phyloP scores from a whole-genome alignment of 1,140 invertebrate species.

The Pseudomyrmex pallidus region DNA sequence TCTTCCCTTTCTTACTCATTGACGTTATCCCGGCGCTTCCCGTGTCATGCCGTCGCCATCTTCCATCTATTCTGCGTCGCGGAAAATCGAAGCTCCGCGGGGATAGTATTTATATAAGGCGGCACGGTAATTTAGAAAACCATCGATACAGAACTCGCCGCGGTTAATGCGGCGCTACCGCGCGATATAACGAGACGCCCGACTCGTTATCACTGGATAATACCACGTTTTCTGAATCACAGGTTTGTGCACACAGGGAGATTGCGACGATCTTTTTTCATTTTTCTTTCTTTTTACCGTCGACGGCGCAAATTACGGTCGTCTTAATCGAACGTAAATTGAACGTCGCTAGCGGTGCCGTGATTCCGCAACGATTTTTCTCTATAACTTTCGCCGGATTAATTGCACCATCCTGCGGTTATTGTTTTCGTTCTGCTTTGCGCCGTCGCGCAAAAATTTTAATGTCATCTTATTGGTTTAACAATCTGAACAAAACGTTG shows the following conservation, averaged over 20 bases:
- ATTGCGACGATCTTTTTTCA: neutral
- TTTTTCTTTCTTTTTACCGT: neutral
- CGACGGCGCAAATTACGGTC: slow-evolving; percentile 32
- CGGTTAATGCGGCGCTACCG: slow-evolving; percentile 60
- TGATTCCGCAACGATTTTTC: slow-evolving; percentile 36
- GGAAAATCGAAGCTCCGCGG: slow-evolving; percentile 3
- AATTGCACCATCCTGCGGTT: neutral
- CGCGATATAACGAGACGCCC: slow-evolving; percentile 41
- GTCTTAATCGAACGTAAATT: slow-evolving; percentile 63
- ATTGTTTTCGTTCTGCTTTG: slow-evolving; percentile 8
- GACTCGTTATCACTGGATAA: slow-evolving; percentile 61
- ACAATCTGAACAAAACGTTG: neutral
- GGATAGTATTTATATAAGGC: slow-evolving; percentile 9
- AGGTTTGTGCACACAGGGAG: neutral
- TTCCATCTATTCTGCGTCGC: slow-evolving; percentile 10
- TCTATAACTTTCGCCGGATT: slow-evolving; percentile 20
- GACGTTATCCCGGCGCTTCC: slow-evolving; percentile 27
- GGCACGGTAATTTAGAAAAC: slow-evolving; percentile 66
- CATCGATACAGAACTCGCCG: slow-evolving; percentile 38
- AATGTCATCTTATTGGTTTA: neutral
- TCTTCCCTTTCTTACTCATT: neutral
- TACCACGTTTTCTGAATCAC: slow-evolving; percentile 44
- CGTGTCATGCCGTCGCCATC: neutral
- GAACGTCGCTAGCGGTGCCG: neutral
- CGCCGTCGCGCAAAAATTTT: slow-evolving; percentile 25